A percentile compares a stretch with the other conserved stretches of the same genome.
Conservation (phyloP, 2,888 invertebrate genomes). For the Eueremaeus valkanovi region DNA sequence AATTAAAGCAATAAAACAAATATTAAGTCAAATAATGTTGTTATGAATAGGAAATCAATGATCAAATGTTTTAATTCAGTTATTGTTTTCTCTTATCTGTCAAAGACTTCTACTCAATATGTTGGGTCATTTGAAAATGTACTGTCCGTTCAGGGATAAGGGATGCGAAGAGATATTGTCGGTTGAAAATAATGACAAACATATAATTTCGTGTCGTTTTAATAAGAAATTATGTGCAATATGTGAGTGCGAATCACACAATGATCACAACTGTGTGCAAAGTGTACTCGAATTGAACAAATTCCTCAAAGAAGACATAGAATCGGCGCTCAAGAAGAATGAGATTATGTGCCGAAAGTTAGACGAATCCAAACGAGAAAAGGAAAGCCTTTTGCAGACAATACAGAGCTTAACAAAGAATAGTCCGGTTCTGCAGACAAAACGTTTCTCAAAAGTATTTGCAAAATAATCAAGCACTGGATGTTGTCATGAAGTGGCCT, state of each 20-base stretch:
- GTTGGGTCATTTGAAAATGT: background rate
- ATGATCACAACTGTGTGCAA: conserved; percentile 13
- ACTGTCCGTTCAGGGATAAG: background rate
- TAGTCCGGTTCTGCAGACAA: background rate
- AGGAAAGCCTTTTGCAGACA: background rate
- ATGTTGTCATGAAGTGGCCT: no score
- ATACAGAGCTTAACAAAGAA: background rate
- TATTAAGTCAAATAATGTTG: no score
- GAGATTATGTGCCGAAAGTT: background rate
- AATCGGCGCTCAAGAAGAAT: background rate
- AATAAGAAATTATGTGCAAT: background rate
- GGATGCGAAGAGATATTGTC: background rate
- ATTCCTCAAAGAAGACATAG: background rate
- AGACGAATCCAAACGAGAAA: background rate
- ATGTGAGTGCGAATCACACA: background rate
- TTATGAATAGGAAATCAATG: no score
- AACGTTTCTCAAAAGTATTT: conserved; percentile 1
- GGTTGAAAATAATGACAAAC: background rate
- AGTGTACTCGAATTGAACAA: background rate
- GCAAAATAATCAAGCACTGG: background rate
- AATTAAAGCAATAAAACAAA: no score
- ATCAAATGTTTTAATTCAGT: background rate
- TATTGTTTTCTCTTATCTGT: background rate
- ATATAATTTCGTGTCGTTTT: background rate
- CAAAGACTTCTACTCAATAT: background rate